A percentile compares a stretch with the other conserved stretches of the same genome.
These are phyloP conservation scores for Amphibalanus amphitrite DNA, from an alignment of 1,140 invertebrate genomes.

Conservation along the genomic window DNA sequence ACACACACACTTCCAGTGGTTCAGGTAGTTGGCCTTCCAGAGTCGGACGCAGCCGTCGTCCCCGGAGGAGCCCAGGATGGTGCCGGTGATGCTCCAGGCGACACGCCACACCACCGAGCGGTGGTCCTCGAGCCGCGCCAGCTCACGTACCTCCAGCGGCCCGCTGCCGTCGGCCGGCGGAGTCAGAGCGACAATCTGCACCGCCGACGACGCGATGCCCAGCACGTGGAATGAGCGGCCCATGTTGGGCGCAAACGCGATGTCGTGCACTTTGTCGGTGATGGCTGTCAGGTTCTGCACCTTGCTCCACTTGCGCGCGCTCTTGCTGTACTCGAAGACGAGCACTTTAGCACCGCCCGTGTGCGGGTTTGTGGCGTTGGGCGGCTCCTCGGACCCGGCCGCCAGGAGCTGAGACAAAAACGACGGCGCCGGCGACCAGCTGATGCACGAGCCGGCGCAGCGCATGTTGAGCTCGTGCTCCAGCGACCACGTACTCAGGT, in stretches of 20 bases:
- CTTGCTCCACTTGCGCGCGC: slow-evolving; percentile 59
- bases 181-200: slow-evolving; percentile 64
- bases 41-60: slow-evolving; percentile 85
- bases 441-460: slow-evolving; percentile 67
- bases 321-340: slow-evolving; percentile 76
- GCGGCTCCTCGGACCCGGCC: slow-evolving; percentile 72
- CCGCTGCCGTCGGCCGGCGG: slow-evolving; percentile 26
- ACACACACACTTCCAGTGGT: slow-evolving; percentile 70
- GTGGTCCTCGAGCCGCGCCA: slow-evolving; percentile 73
- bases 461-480: slow-evolving; percentile 77
- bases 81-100: slow-evolving; percentile 88
- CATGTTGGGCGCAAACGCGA: slow-evolving; percentile 90
- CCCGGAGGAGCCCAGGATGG: slow-evolving; percentile 79
- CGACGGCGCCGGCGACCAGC: slow-evolving; percentile 67
- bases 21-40: slow-evolving; percentile 86
- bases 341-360: slow-evolving; percentile 48
- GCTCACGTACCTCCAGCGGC: slow-evolving; percentile 46
- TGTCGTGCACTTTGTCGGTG: slow-evolving; percentile 79
- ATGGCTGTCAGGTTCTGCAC: slow-evolving; percentile 62
- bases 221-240: slow-evolving; percentile 83
- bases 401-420: slow-evolving; percentile 53
- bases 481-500: slow-evolving; percentile 90
- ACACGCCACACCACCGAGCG: slow-evolving; percentile 82
- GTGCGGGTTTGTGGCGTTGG: slow-evolving; percentile 30
- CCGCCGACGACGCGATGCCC: slow-evolving; percentile 82